These are phyloP conservation scores for Anadara kagoshimensis DNA, from an alignment of 1,140 invertebrate genomes.

Conservation along the genomic window DNA sequence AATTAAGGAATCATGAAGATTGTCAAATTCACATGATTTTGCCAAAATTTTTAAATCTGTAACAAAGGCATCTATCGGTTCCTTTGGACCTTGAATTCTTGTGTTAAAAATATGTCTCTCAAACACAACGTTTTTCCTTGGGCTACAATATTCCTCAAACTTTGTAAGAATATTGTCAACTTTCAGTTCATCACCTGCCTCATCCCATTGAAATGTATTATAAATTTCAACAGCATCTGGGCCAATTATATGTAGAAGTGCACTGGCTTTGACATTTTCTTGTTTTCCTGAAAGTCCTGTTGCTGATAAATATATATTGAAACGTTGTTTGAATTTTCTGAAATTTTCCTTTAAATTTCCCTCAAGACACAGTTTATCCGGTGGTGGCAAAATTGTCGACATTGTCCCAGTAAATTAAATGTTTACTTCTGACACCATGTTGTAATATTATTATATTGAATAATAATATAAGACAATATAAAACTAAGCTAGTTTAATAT, in stretches of 20 bases:
- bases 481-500: no score
- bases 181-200: slow-evolving; percentile 21
- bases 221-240: slow-evolving; percentile 22
- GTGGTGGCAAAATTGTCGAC: slow-evolving; percentile 8
- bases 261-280: slow-evolving; percentile 4
- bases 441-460: not conserved
- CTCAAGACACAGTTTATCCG: not conserved
- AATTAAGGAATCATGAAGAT: slow-evolving; percentile 35
- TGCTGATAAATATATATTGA: slow-evolving; percentile 13
- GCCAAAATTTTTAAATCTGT: slow-evolving; percentile 28
- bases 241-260: slow-evolving; percentile 16
- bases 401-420: not conserved
- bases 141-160: slow-evolving; percentile 37
- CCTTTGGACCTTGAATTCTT: slow-evolving; percentile 17
- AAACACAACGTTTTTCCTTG: slow-evolving; percentile 21
- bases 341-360: slow-evolving; percentile 21
- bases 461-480: no score
- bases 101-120: slow-evolving; percentile 30
- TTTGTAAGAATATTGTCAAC: slow-evolving; percentile 12
- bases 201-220: slow-evolving; percentile 18
- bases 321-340: slow-evolving; percentile 8
- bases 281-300: slow-evolving; percentile 5
- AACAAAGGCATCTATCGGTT: slow-evolving; percentile 36
- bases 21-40: slow-evolving; percentile 33
- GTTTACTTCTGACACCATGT: slow-evolving; percentile 13